Conservation (phyloP, 1,140 invertebrate genomes). For the Capitella teleta region DNA sequence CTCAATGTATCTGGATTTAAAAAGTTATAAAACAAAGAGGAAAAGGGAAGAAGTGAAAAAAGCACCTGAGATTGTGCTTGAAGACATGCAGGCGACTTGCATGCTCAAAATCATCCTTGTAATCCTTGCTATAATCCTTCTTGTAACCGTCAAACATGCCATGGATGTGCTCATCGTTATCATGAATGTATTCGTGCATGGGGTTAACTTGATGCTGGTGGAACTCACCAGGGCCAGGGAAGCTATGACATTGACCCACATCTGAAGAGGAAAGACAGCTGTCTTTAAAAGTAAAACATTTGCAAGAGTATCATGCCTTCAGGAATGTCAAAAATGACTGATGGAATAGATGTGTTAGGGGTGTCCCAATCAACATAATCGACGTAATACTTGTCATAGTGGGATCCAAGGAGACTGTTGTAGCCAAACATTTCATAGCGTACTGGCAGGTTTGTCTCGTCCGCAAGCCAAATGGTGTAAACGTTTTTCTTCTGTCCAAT, state of each 20-base stretch:
- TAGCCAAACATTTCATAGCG: conserved; percentile 88
- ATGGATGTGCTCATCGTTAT: conserved; percentile 60
- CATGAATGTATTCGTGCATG: conserved; percentile 77
- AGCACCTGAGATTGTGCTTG: conserved; percentile 69
- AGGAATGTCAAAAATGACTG: conserved; percentile 1
- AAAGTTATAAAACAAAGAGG: conserved; percentile 9
- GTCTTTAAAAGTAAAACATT: no score
- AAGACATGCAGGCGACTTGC: conserved; percentile 64
- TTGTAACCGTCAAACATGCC: conserved; percentile 68
- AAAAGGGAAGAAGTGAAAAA: conserved; percentile 3
- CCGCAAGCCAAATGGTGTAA: conserved; percentile 52
- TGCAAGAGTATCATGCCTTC: no score
- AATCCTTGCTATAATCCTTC: conserved; percentile 58
- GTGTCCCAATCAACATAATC: conserved; percentile 57
- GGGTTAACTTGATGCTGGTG: conserved; percentile 54
- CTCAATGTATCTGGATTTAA: conserved; percentile 58
- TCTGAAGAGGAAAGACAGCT: conserved; percentile 43
- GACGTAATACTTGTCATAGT: conserved; percentile 91
- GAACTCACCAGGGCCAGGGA: conserved; percentile 72
- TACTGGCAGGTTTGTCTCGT: conserved; percentile 47
- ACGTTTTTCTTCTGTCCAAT: conserved; percentile 71
- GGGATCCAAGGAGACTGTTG: conserved; percentile 80
- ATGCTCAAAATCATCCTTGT: conserved; percentile 56
- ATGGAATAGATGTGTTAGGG: neutral
- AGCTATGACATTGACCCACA: conserved; percentile 57